Evolutionary conservation across 1,140 invertebrate genomes (phyloP).

Genomic region (Glossosoma conforme): DNA sequence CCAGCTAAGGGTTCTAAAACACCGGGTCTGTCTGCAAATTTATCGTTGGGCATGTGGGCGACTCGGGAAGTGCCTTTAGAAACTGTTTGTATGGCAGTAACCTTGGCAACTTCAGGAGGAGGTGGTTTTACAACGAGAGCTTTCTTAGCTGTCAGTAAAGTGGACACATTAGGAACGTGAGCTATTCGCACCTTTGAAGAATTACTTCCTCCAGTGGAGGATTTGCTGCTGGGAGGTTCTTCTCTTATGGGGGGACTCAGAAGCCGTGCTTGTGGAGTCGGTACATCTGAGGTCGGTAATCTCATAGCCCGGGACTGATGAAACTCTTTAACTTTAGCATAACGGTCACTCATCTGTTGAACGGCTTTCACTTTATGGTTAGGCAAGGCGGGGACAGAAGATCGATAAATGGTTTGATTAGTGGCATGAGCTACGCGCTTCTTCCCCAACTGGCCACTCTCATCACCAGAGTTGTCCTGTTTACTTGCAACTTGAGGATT

Average conservation of each 20-base stretch:
- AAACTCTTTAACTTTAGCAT: conserved; percentile 45
- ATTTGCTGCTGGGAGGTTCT: not conserved
- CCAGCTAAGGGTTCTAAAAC: conserved; percentile 67
- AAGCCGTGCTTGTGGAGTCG: not conserved
- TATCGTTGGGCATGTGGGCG: conserved; percentile 59
- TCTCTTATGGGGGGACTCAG: conserved; percentile 2
- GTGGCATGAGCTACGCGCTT: conserved; percentile 40
- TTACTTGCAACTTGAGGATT: conserved; percentile 31
- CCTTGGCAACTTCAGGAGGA: conserved; percentile 38
- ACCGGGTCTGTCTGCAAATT: conserved; percentile 46
- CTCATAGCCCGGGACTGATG: conserved; percentile 34
- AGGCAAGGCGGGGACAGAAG: conserved; percentile 28
- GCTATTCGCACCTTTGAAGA: conserved; percentile 47
- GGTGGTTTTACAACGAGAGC: conserved; percentile 31
- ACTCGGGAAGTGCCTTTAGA: conserved; percentile 60
- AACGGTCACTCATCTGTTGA: conserved; percentile 43
- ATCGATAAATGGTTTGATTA: conserved; percentile 16
- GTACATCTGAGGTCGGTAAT: too few species aligned
- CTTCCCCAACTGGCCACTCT: conserved; percentile 39
- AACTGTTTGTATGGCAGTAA: conserved; percentile 61
- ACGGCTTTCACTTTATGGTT: conserved; percentile 45
- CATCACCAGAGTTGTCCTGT: conserved; percentile 35
- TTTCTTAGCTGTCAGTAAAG: conserved; percentile 45
- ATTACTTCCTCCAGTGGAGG: not conserved
- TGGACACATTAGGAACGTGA: conserved; percentile 49